Conservation (phyloP, 2,113 vertebrate species). For the Tylochromis polylepis region DNA sequence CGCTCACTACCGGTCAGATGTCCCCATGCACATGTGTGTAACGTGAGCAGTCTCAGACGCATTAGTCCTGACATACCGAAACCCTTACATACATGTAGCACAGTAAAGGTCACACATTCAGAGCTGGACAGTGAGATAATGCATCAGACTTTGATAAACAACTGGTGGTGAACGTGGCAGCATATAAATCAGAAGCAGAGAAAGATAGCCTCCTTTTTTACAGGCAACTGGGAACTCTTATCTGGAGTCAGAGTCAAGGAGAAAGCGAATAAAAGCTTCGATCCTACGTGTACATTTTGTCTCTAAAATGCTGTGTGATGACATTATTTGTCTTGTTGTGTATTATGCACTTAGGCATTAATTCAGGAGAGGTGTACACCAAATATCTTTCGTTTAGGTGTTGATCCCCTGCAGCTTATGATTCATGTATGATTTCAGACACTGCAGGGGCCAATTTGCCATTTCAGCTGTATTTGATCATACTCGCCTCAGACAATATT, state of each 20-base stretch:
- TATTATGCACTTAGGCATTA: neutral
- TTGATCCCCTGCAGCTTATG: neutral
- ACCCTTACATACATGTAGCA: slow-evolving; percentile 28
- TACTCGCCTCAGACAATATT: neutral
- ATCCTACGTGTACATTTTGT: neutral
- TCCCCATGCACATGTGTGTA: neutral
- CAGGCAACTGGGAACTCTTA: slow-evolving; percentile 38
- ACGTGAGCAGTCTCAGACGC: neutral
- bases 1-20: neutral
- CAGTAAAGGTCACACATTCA: slow-evolving; percentile 60
- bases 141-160: slow-evolving; percentile 52
- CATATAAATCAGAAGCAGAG: slow-evolving; percentile 56
- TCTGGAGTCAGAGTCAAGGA: slow-evolving; percentile 43
- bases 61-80: neutral
- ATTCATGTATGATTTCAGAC: neutral
- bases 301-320: neutral
- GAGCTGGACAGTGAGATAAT: slow-evolving; percentile 38
- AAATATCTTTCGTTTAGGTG: neutral
- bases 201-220: slow-evolving; percentile 15
- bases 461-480: neutral
- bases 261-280: slow-evolving; percentile 31
- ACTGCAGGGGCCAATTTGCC: neutral
- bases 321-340: slow-evolving; percentile 30
- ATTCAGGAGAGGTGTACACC: neutral
- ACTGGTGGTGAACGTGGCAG: slow-evolving; percentile 25